Percentiles rank a stretch among this genome's conserved stretches.
These are phyloP conservation scores for Cephus rjabovi DNA, from an alignment of 2,888 invertebrate species.

Conservation along the genomic window DNA sequence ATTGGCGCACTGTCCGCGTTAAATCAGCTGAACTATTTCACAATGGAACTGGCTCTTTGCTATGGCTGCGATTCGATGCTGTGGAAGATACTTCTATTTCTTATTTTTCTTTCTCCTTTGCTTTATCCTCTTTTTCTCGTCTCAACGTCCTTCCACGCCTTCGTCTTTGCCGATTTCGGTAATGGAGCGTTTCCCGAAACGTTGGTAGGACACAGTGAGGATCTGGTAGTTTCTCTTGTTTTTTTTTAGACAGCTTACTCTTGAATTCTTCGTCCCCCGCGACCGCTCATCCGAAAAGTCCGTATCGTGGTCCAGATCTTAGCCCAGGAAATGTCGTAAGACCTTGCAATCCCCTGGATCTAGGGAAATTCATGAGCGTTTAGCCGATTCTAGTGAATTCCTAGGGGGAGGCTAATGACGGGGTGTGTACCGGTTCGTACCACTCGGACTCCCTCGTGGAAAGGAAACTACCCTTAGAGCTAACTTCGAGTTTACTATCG, in stretches of 20 bases:
- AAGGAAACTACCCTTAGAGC: not conserved
- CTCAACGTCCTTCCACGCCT: not conserved
- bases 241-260: not conserved
- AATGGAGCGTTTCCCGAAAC: not conserved
- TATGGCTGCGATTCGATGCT: not conserved
- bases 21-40: constrained; percentile 60
- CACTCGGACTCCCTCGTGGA: not conserved
- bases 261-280: not conserved
- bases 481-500: not conserved
- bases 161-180: not conserved
- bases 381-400: not conserved
- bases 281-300: not conserved
- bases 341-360: not conserved
- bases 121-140: not conserved
- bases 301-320: not conserved
- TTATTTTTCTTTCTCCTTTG: not conserved
- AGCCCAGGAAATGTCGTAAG: not conserved
- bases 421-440: not conserved
- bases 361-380: not conserved
- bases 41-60: constrained; percentile 38
- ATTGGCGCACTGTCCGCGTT: constrained; percentile 52
- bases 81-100: not conserved
- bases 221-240: not conserved
- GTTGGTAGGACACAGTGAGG: not conserved
- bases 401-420: not conserved